Base-by-base conservation (phyloP, 2,113 vertebrate species). In the Channa argus region DNA sequence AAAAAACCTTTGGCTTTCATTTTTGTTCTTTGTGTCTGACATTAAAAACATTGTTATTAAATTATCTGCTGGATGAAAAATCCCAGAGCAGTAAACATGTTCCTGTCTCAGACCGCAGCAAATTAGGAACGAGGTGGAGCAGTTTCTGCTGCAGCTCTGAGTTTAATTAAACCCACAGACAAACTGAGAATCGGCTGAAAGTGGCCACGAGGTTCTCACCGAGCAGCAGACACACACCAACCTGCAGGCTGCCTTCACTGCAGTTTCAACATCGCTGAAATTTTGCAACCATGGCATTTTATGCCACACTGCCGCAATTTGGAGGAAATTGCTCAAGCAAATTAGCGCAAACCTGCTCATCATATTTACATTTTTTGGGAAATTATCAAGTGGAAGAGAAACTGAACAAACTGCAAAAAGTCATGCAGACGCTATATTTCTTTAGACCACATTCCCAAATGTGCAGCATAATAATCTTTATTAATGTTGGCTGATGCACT, bases 91-190 rank as follows among this genome's bases (percentile, higher is more conserved):
- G 75, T 71, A 78, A 85, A 85, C 76, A 74, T 5, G 68, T 59
- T 77, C 43, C 79, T 56, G 75, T 51, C 71, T 75, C 62, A 50
- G 59, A 82, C 82, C n/a, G 37, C 63, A 8, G 55, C 55, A 82
- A 66, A 84, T 79, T 76, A 84, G 73, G 3, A 45, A 64, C 43
- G 60, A 71, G 74, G 74, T 5, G 33, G 55, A 82, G 74, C 24
- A 4, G 63, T 52, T 36, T 14, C 45, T 5, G 51, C 63, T 38
- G 55, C 55, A 47, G 41, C 81, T 69, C 54, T 2, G 14, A 46
- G 64, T 88, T 74, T 78, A 85, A 88, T 80, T 83, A 81, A 69
- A 77, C 43, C 75, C 75, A 37, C 81, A 49, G 65, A 62, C 33
- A 11, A 55, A 61, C 47, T 4, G 41, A 66, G 64, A 58, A 14